These are phyloP conservation scores for Bacillus rossius DNA, from an alignment of 1,140 invertebrate species.

Conservation along the genomic window DNA sequence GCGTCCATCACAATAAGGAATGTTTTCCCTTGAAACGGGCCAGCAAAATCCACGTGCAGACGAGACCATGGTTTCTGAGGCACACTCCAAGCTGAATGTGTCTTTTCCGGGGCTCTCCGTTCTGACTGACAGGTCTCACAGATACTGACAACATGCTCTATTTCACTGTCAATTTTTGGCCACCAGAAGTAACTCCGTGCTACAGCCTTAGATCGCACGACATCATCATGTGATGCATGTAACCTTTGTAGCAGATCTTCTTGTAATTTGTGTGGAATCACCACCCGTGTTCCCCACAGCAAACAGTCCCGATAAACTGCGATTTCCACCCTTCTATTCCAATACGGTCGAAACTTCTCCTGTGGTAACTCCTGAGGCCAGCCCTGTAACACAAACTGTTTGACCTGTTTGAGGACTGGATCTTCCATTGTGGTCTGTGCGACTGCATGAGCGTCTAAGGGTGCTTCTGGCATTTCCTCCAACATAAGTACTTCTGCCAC, in stretches of 20 bases:
- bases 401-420: neutral
- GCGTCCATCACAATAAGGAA: constrained; percentile 43
- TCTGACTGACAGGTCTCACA: constrained; percentile 14
- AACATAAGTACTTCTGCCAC: constrained; percentile 8
- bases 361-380: constrained; percentile 2
- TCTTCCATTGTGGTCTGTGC: neutral
- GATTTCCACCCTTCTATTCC: neutral
- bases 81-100: constrained; percentile 32
- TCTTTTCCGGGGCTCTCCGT: constrained; percentile 20
- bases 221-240: neutral
- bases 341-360: neutral
- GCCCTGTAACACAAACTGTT: neutral
- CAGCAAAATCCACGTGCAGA: constrained; percentile 46
- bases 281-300: neutral
- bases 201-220: constrained; percentile 39
- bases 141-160: constrained; percentile 27
- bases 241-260: neutral
- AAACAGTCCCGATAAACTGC: neutral
- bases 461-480: constrained; percentile 1
- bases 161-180: constrained; percentile 39
- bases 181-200: constrained; percentile 43
- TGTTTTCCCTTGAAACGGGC: constrained; percentile 35
- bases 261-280: neutral
- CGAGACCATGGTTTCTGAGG: constrained; percentile 40
- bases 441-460: constrained; percentile 5